Base-by-base conservation (phyloP, 2,888 invertebrate genomes). In the Lasioglossum villosulum region DNA sequence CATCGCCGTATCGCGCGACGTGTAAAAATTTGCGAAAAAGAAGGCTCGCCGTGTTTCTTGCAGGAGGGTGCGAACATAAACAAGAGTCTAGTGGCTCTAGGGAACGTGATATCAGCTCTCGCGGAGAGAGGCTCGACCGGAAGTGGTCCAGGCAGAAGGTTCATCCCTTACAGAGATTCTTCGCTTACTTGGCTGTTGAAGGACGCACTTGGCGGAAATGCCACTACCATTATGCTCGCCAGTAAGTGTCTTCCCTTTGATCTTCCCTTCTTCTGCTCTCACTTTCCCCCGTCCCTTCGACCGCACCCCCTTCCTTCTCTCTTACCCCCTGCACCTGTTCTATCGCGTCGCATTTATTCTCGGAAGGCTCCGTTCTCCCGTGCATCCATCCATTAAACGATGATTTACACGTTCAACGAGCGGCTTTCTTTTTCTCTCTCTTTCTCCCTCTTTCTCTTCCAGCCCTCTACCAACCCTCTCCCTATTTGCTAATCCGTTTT, bases 181-280 rank as follows among this genome's bases (percentile, higher is more conserved):
- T 97, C 97, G 34, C 96, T 98, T 84, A 98, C 98, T 88, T 98
- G 98, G 97, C 96, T 98, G 16, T 96, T 98, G 45, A 97, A 97
- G 94, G 98, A 98, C 94, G 97, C 97, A 89, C 96, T 98, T 72
- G 97, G 97, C 59, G 97, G 98, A 89, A 97, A 97, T 92, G 97
- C 97, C 68, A 96, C 96, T 91, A 97, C 97, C 70, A 96, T 97
- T 93, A 97, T 98, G 96, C 97, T 98, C 91, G 97, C 98, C 88
- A 98, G 98, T 98, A 96, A 96, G 94, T 90, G 87, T 87, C 86
- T 85, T 81, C 78, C 82, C 82, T 88, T 88, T 86, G 82, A 88
- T 88, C 88, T 86, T 85, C 84, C 74, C 89, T 77, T 39, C 80
- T 76, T 76, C 77, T 63, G 48, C 76, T 68, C 77, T 79, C 80